Evolutionary conservation across 2,888 invertebrate species (phyloP).

Genomic region (Thymelicus lineola): DNA sequence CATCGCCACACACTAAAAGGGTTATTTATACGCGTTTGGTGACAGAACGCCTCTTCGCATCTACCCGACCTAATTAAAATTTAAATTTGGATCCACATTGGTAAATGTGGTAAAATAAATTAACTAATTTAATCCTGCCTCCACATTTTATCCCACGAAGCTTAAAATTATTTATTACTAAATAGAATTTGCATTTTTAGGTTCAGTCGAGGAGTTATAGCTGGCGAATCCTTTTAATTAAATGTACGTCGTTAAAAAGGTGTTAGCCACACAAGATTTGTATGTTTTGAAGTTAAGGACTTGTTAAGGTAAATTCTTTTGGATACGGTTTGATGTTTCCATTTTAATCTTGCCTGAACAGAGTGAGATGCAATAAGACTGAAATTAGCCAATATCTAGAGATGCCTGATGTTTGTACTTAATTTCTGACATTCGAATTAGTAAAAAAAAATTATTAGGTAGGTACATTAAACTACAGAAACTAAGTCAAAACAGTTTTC

Average conservation of each 20-base stretch:
- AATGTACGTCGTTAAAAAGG: not conserved
- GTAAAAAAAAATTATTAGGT: too few species aligned
- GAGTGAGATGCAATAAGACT: too few species aligned
- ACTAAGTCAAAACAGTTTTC: too few species aligned
- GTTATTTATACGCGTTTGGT: conserved; percentile 71
- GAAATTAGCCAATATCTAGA: too few species aligned
- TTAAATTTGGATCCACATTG: conserved; percentile 66
- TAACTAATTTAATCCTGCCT: conserved; percentile 8
- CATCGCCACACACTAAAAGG: conserved; percentile 55
- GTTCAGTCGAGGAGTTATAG: not conserved
- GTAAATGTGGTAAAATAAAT: conserved; percentile 10
- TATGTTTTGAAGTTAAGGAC: not conserved
- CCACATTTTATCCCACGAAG: conserved; percentile 6
- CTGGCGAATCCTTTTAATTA: conserved; percentile 1
- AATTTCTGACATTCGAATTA: too few species aligned
- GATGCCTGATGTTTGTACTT: too few species aligned
- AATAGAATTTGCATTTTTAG: not conserved
- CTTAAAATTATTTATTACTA: conserved; percentile 6
- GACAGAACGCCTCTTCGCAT: conserved; percentile 61
- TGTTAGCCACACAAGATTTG: not conserved
- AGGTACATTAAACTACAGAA: too few species aligned
- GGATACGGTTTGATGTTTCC: too few species aligned
- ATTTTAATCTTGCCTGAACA: too few species aligned
- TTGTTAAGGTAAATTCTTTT: too few species aligned
- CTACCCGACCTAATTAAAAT: conserved; percentile 71